Conservation (phyloP, 2,797 vertebrate species). For the Channallabes apus region DNA sequence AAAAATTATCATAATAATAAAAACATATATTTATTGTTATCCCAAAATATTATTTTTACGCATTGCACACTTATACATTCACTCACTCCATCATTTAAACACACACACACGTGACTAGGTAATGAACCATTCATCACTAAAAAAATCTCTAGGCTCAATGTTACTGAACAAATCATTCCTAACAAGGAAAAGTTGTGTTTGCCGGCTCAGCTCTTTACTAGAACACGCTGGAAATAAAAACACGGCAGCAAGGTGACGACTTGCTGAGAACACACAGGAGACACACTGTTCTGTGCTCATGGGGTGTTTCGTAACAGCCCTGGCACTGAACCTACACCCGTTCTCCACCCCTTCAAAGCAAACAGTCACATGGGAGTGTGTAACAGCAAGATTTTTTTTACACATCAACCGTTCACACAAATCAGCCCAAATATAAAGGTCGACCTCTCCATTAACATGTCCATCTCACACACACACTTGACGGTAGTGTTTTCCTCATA, state of each 20-base stretch:
- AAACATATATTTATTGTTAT: no score
- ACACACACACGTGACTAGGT: no score
- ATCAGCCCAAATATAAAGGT: background rate
- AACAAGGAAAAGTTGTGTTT: background rate
- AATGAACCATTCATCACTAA: background rate
- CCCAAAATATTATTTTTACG: no score
- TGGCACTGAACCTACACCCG: background rate
- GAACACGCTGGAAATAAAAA: background rate
- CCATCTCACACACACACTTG: background rate
- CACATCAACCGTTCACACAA: background rate
- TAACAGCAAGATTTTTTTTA: background rate
- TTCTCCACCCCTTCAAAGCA: background rate
- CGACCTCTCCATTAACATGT: background rate
- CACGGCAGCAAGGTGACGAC: background rate
- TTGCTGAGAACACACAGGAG: background rate
- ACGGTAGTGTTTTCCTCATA: background rate
- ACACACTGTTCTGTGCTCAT: conserved; percentile 18
- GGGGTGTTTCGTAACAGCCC: conserved; percentile 3
- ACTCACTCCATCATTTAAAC: no score
- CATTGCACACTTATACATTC: no score
- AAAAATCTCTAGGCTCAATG: background rate
- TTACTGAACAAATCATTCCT: background rate
- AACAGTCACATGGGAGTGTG: background rate
- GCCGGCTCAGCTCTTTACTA: background rate
- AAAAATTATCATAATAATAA: no score